Conservation (phyloP, 1,140 invertebrate species). For the Drosophila cardini region DNA sequence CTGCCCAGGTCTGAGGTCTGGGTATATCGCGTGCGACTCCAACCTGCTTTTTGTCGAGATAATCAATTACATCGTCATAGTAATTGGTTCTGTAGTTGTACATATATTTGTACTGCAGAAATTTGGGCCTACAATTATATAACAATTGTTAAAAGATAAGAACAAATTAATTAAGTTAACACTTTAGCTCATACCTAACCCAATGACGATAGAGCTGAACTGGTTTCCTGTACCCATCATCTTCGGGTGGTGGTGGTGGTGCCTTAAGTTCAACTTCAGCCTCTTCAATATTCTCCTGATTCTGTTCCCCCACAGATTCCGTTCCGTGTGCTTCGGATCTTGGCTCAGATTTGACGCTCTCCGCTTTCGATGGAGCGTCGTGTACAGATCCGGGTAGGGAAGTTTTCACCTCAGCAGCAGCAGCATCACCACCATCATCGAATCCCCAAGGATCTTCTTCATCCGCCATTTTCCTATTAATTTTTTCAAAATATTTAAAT, state of each 20-base stretch:
- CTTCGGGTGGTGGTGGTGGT: conserved; percentile 86
- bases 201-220: conserved; percentile 89
- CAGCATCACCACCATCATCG: conserved; percentile 65
- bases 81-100: conserved; percentile 93
- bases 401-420: conserved; percentile 34
- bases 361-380: conserved; percentile 59
- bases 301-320: conserved; percentile 50
- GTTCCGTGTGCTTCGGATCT: conserved; percentile 50
- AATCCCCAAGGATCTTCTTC: conserved; percentile 84
- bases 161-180: neutral
- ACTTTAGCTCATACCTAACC: conserved; percentile 87
- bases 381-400: conserved; percentile 45
- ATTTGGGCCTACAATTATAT: conserved; percentile 87
- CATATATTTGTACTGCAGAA: conserved; percentile 92
- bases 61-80: conserved; percentile 93
- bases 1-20: conserved; percentile 92
- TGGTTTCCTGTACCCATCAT: conserved; percentile 85
- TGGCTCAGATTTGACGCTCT: conserved; percentile 75
- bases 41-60: conserved; percentile 90
- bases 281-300: conserved; percentile 66
- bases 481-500: neutral
- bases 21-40: conserved; percentile 89
- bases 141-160: neutral
- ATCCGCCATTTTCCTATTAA: conserved; percentile 76
- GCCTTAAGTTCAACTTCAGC: conserved; percentile 82